Evolutionary conservation across 2,888 invertebrate genomes (phyloP).

Genomic region (Exephanes ischioxanthus): DNA sequence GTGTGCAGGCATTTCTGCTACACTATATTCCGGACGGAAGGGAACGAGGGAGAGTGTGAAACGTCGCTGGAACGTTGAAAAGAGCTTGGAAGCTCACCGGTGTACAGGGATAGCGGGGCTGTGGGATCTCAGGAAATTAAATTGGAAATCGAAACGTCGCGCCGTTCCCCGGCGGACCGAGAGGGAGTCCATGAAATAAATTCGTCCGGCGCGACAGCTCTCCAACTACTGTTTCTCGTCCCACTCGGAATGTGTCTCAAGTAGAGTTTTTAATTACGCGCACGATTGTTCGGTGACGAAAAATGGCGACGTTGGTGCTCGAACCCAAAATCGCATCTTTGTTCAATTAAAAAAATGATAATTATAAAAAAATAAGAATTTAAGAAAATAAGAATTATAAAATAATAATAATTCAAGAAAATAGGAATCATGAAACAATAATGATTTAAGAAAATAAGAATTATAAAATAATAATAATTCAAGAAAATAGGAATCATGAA

Average conservation of each 20-base stretch:
- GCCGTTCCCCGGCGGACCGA: slow-evolving; percentile 58
- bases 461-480: not conserved
- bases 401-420: not conserved
- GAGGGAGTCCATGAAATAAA: slow-evolving; percentile 62
- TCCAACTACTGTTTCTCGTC: not conserved
- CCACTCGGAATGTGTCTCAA: not conserved
- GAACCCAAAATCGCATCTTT: not conserved
- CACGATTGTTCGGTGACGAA: slow-evolving; percentile 32
- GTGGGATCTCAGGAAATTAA: slow-evolving; percentile 68
- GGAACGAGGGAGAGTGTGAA: not conserved
- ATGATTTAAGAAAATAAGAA: not conserved
- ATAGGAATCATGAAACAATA: not conserved
- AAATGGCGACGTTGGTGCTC: not conserved
- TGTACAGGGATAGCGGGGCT: slow-evolving; percentile 5
- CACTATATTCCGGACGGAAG: slow-evolving; percentile 58
- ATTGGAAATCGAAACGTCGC: slow-evolving; percentile 69
- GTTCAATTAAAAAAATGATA: not conserved
- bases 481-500: too few relatives aligned
- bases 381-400: not conserved
- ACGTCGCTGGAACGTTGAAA: slow-evolving; percentile 55
- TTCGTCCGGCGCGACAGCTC: slow-evolving; percentile 56
- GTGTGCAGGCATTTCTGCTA: slow-evolving; percentile 27
- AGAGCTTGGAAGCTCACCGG: slow-evolving; percentile 43
- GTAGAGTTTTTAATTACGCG: slow-evolving; percentile 50
- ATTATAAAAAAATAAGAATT: not conserved